Conservation (phyloP, 2,113 vertebrate genomes). For the Chloebia gouldiae region DNA sequence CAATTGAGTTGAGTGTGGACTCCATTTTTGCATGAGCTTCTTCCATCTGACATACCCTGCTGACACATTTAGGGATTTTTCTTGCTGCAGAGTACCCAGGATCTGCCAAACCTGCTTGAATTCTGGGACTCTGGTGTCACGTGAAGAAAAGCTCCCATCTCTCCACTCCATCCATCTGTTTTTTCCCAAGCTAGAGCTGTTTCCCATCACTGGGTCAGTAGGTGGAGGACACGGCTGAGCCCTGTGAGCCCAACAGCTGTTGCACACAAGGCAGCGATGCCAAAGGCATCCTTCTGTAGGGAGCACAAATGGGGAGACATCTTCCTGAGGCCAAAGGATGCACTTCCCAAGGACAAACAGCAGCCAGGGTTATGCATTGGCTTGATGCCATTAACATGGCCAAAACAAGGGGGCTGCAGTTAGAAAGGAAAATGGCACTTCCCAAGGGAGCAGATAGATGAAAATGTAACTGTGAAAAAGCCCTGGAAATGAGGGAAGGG, state of each 20-base stretch:
- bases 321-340: not conserved
- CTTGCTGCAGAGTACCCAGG: not conserved
- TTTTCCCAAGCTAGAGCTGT: not conserved
- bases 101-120: not conserved
- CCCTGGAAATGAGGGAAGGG: not conserved
- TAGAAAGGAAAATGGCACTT: not conserved
- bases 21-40: not conserved
- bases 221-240: not conserved
- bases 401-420: not conserved
- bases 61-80: not conserved
- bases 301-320: not conserved
- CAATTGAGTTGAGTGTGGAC: rapidly evolving
- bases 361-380: rapidly evolving
- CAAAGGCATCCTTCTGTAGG: not conserved
- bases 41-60: not conserved
- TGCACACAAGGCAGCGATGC: not conserved
- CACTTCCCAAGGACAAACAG: not conserved
- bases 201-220: not conserved
- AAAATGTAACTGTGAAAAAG: not conserved
- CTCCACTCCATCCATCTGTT: not conserved
- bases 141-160: rapidly evolving
- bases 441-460: not conserved
- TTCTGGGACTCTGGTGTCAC: not conserved
- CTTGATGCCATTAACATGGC: not conserved
- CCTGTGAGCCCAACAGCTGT: not conserved